These are phyloP conservation scores for Prionace glauca DNA, from an alignment of 2,797 vertebrate species.

Conservation along the genomic window DNA sequence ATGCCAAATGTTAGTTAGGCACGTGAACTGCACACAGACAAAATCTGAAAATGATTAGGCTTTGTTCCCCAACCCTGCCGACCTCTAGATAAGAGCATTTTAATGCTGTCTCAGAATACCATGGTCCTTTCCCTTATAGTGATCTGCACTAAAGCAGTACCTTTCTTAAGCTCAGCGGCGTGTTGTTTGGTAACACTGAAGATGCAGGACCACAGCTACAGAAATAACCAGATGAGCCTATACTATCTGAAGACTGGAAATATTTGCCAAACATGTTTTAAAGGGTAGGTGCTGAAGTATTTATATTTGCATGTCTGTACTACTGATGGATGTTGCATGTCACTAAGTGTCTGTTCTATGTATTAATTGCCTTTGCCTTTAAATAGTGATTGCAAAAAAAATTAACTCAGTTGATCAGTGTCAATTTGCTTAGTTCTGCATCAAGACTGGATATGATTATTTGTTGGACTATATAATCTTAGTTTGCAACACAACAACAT, in stretches of 20 bases:
- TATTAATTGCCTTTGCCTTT: background rate
- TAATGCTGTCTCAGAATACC: slow-evolving; percentile 22
- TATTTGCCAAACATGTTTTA: slow-evolving; percentile 33
- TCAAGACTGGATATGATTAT: slow-evolving; percentile 3
- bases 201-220: slow-evolving; percentile 32
- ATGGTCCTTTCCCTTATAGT: slow-evolving; percentile 2
- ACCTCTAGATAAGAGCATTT: slow-evolving; percentile 15
- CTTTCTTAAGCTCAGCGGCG: slow-evolving; percentile 26
- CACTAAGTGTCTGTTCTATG: slow-evolving; percentile 11
- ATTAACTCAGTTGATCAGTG: background rate
- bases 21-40: background rate
- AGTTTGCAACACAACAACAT: background rate
- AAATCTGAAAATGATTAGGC: background rate
- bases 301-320: slow-evolving; percentile 35
- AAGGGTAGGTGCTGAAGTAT: slow-evolving; percentile 37
- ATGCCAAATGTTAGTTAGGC: background rate
- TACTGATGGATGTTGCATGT: slow-evolving; percentile 33
- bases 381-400: background rate
- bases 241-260: slow-evolving; percentile 34
- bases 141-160: slow-evolving; percentile 36
- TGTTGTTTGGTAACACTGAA: slow-evolving; percentile 29
- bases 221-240: slow-evolving; percentile 34
- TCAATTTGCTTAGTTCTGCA: slow-evolving; percentile 9
- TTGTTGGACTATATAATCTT: slow-evolving; percentile 3
- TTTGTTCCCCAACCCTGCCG: background rate